Evolutionary conservation across 2,888 invertebrate species (phyloP), one percentile per base, ranked within the genome.

Genomic region (Drosophila paramelanica): DNA sequence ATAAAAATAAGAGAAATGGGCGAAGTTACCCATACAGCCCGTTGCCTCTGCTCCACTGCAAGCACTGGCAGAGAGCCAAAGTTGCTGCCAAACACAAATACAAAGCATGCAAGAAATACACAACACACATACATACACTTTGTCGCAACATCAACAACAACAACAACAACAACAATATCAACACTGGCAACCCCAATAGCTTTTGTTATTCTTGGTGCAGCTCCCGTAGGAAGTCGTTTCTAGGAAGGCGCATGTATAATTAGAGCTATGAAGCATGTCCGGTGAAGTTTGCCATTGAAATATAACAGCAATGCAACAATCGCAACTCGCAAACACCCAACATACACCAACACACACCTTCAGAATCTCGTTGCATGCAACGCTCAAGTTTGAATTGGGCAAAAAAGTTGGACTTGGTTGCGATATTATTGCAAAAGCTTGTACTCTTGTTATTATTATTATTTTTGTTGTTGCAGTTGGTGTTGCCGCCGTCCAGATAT

Each of bases 211-310:
- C 67, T 47, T 60, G 13, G 70, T 42, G 57, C 56, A 60, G 42
- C 69, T 47, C 71, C 70, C 71, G 67, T 53, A 77, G 86, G 84
- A 88, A 84, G 85, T 76, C 55, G 69, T 53, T 83, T 67, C 87
- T 55, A 66, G 88, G 78, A 85, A 86, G 89, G 88, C 81, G 87
- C 81, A 85, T 85, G 87, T 86, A 85, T 85, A 85, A 85, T 85
- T 85, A 88, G 85, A 88, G 89, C 89, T 88, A 88, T 85, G 85
- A 88, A 88, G 85, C 87, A 85, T 85, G 88, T 85, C 85, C 85
- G 85, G 85, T 84, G 76, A 87, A 86, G 85, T 88, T 85, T 83
- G 81, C 84, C 87, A 88, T 85, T 88, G 87, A 88, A 88, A 85
- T 86, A 73, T 79, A 85, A 73, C 73, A 58, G 78, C 59, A 62